Conservation (phyloP, 2,888 invertebrate genomes). For the Andrena praecox region DNA sequence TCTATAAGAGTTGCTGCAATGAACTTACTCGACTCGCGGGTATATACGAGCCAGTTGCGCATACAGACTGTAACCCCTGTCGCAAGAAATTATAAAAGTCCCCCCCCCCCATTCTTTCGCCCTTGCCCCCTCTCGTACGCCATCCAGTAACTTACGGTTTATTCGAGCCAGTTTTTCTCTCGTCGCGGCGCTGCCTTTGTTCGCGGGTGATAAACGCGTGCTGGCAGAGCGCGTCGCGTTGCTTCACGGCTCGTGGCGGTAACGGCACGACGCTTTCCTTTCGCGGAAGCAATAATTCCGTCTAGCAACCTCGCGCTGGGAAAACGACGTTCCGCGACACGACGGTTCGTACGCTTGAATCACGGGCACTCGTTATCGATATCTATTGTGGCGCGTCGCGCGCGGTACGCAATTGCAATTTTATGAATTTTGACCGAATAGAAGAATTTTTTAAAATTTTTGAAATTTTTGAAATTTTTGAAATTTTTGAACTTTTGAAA, state of each 20-base stretch:
- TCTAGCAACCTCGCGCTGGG: neutral
- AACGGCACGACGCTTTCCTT: conserved; percentile 14
- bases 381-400: neutral
- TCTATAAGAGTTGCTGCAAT: neutral
- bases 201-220: conserved; percentile 32
- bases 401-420: neutral
- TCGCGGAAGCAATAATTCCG: conserved; percentile 37
- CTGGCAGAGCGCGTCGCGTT: conserved; percentile 11
- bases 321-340: neutral
- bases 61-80: neutral
- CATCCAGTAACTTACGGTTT: conserved; percentile 20
- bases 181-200: conserved; percentile 28
- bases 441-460: no score
- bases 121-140: neutral
- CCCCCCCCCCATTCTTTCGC: neutral
- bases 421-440: no score
- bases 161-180: conserved; percentile 33
- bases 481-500: no score
- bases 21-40: neutral
- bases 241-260: conserved; percentile 28
- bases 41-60: neutral
- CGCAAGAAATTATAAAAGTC: conserved; percentile 11
- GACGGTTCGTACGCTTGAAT: neutral
- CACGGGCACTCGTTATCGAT: neutral
- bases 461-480: no score